Percentiles rank a stretch among this genome's conserved stretches.
phyloP scores from a whole-genome alignment of 1,140 invertebrate genomes.

The Zaprionus africanus region DNA sequence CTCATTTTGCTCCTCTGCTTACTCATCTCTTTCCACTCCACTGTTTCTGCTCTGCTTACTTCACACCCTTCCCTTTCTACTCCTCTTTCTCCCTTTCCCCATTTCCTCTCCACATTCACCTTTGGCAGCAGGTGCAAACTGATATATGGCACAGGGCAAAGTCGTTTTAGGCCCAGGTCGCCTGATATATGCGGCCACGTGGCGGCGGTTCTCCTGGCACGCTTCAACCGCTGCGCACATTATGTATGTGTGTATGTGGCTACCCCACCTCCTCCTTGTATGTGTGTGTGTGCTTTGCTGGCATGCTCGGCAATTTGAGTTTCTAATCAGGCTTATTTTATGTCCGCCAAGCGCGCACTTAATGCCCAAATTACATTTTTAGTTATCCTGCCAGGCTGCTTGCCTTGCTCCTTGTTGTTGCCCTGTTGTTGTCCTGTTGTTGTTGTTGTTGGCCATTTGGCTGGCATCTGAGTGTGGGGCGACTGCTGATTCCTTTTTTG shows the following conservation, averaged over 20 bases:
- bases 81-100: neutral
- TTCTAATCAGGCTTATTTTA: constrained; percentile 83
- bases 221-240: constrained; percentile 1
- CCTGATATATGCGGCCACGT: constrained; percentile 73
- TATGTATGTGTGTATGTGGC: constrained; percentile 4
- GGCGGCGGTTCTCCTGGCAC: constrained; percentile 39
- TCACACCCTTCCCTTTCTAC: neutral
- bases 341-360: constrained; percentile 70
- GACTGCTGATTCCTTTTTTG: constrained; percentile 44
- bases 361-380: constrained; percentile 82
- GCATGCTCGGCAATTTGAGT: constrained; percentile 63
- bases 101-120: constrained; percentile 2
- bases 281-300: constrained; percentile 39
- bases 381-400: constrained; percentile 42
- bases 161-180: constrained; percentile 69
- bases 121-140: constrained; percentile 67
- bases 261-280: neutral
- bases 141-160: constrained; percentile 72
- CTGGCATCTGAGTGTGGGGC: constrained; percentile 8
- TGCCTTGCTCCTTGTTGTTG: neutral
- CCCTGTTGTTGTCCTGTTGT: constrained; percentile 11
- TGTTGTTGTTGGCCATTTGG: constrained; percentile 33
- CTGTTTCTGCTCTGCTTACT: neutral
- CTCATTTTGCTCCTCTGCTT: no score
- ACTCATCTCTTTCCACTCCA: no score